phyloP scores from a whole-genome alignment of 2,888 invertebrate genomes.

The Amorpha juglandis region DNA sequence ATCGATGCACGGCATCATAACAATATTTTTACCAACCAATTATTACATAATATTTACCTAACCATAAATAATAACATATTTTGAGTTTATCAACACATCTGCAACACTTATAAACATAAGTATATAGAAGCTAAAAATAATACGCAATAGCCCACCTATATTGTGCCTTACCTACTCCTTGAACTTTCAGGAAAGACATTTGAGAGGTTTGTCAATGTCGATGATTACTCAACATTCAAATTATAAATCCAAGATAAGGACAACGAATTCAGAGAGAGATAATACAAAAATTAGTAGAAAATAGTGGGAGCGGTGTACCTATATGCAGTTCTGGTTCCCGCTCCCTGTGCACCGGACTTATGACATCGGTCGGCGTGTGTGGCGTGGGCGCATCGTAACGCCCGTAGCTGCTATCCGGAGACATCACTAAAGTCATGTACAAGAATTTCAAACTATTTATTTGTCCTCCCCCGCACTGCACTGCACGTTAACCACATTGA shows the following conservation, averaged over 20 bases:
- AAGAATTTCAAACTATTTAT: constrained; percentile 59
- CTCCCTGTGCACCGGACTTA: constrained; percentile 73
- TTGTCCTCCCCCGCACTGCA: constrained; percentile 73
- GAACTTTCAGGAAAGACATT: too few species aligned
- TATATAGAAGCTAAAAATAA: too few species aligned
- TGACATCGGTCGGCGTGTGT: constrained; percentile 82
- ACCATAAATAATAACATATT: too few species aligned
- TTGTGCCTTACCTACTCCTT: too few species aligned
- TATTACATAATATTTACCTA: too few species aligned
- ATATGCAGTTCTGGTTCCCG: constrained; percentile 89
- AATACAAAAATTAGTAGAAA: background rate
- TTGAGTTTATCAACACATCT: too few species aligned
- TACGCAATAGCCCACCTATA: too few species aligned
- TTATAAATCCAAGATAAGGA: background rate
- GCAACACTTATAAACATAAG: too few species aligned
- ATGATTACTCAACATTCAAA: background rate
- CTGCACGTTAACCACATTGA: constrained; percentile 77
- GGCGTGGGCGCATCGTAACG: constrained; percentile 83
- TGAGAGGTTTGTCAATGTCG: too few species aligned
- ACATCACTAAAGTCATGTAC: constrained; percentile 83
- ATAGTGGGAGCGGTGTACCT: constrained; percentile 73
- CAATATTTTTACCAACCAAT: too few species aligned
- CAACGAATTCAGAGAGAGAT: background rate
- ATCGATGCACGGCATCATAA: too few species aligned
- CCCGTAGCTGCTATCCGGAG: constrained; percentile 87